Evolutionary conservation across 2,888 invertebrate genomes (phyloP).

Genomic region (Dinocampus coccinellae): DNA sequence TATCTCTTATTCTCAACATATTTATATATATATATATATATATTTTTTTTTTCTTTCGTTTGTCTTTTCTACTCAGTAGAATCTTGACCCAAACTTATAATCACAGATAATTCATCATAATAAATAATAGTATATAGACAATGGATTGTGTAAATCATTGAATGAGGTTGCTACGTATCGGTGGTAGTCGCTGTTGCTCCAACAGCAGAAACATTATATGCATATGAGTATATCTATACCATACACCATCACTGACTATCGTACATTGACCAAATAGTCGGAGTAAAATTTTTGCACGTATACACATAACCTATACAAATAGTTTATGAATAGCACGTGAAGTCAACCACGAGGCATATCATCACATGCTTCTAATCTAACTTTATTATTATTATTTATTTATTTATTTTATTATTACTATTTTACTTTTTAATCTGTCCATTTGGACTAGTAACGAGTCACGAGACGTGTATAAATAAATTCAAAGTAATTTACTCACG

Average conservation of each 20-base stretch:
- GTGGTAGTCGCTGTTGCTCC: not conserved
- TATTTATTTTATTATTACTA: no score
- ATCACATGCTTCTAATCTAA: conserved; percentile 65
- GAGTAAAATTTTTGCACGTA: conserved; percentile 30
- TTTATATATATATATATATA: no score
- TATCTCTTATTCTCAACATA: not conserved
- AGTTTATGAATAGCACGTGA: conserved; percentile 56
- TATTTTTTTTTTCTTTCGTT: not conserved
- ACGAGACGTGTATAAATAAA: conserved; percentile 16
- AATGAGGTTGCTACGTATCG: not conserved
- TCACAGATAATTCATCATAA: not conserved
- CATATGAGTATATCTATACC: not conserved
- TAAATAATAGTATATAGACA: not conserved
- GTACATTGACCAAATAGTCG: conserved; percentile 10
- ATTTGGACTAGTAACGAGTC: conserved; percentile 16
- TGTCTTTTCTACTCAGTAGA: not conserved
- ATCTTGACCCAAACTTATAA: conserved; percentile 7
- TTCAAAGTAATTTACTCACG: conserved; percentile 8
- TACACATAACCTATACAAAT: conserved; percentile 27
- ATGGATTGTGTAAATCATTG: conserved; percentile 12
- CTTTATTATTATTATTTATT: conserved; percentile 1
- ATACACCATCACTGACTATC: not conserved
- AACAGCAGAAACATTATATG: not conserved
- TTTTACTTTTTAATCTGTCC: no score
- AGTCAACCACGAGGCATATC: conserved; percentile 53